These are phyloP conservation scores for Myrmophylax atrothorax DNA, from an alignment of 2,113 vertebrate genomes.

Conservation along the genomic window DNA sequence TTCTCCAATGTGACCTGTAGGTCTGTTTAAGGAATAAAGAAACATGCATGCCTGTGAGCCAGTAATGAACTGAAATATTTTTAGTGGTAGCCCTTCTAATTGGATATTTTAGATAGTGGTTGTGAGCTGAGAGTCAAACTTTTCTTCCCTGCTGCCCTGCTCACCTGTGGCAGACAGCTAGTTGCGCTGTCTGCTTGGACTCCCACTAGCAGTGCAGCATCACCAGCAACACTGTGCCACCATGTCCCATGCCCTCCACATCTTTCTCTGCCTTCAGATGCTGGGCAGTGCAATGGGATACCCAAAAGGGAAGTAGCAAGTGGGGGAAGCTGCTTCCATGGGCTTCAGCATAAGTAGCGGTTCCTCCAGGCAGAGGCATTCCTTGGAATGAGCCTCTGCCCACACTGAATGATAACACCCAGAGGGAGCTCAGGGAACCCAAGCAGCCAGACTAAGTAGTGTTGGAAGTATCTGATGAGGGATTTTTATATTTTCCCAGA, in stretches of 20 bases:
- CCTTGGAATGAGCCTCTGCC: not conserved
- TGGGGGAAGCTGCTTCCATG: not conserved
- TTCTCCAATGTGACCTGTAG: not conserved
- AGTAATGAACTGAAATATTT: not conserved
- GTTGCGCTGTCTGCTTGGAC: not conserved
- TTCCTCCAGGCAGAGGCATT: not conserved
- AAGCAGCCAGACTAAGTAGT: not conserved
- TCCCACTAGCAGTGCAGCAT: not conserved
- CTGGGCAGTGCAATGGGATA: not conserved
- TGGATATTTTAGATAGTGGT: not conserved
- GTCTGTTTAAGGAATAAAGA: not conserved
- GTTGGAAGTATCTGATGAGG: not conserved
- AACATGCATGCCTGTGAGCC: not conserved
- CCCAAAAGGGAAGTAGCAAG: not conserved
- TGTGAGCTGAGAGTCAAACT: not conserved
- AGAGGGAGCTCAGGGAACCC: not conserved
- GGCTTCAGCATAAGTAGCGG: not conserved
- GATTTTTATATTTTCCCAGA: not conserved
- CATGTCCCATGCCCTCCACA: rapidly evolving
- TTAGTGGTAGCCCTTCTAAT: not conserved
- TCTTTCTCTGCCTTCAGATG: not conserved
- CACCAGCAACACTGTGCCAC: not conserved
- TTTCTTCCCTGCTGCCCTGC: not conserved
- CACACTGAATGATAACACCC: not conserved
- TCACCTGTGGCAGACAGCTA: not conserved